Conservation (phyloP, 1,140 invertebrate species). For the Thaumatotibia leucotreta region DNA sequence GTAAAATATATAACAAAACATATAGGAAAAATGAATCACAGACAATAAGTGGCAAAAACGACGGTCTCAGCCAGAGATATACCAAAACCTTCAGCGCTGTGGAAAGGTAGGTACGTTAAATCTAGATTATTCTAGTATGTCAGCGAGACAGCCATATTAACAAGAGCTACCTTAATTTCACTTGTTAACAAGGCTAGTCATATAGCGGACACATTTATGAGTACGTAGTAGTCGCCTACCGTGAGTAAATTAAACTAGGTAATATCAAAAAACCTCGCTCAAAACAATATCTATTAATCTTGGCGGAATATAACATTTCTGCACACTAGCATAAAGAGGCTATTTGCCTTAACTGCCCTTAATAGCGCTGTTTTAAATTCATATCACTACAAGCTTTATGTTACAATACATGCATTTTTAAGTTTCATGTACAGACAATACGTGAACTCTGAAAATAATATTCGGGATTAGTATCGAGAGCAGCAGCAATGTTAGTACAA, state of each 20-base stretch:
- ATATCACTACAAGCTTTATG: too few species aligned
- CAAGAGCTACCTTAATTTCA: neutral
- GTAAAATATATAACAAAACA: too few species aligned
- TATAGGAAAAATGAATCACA: too few species aligned
- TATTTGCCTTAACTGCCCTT: too few species aligned
- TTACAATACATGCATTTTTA: too few species aligned
- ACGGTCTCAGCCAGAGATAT: too few species aligned
- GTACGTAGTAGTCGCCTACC: neutral
- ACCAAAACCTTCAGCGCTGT: slow-evolving; percentile 38
- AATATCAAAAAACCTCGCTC: neutral
- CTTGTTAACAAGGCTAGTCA: neutral
- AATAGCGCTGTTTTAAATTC: too few species aligned
- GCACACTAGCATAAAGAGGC: neutral
- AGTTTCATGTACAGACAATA: too few species aligned
- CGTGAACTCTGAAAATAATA: too few species aligned
- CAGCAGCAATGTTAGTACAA: too few species aligned
- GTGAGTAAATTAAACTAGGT: neutral
- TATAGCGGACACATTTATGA: neutral
- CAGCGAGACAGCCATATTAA: neutral
- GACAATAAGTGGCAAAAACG: too few species aligned
- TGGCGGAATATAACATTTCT: neutral
- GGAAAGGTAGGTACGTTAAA: slow-evolving; percentile 10
- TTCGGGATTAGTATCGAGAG: too few species aligned
- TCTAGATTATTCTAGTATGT: neutral
- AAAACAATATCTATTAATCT: neutral